A percentile compares a stretch with the other conserved stretches of the same genome.
phyloP scores from a whole-genome alignment of 2,888 invertebrate species.

The Timandra comae region DNA sequence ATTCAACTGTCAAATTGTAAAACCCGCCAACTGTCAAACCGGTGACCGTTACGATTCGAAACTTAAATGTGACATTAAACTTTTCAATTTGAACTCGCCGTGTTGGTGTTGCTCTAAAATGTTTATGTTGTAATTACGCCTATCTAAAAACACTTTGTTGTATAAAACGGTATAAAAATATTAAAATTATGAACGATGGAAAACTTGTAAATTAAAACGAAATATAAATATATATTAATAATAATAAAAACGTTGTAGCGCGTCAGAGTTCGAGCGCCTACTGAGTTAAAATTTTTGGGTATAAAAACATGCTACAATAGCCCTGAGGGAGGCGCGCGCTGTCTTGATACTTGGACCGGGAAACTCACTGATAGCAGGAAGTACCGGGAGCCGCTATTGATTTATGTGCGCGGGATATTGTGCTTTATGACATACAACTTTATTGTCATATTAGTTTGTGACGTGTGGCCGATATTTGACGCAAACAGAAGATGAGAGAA shows the following conservation, averaged over 20 bases:
- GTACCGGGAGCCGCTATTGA: constrained; percentile 18
- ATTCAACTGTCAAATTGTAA: constrained; percentile 52
- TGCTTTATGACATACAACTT: constrained; percentile 20
- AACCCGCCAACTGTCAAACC: neutral
- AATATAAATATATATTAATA: constrained; percentile 77
- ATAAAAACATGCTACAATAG: constrained; percentile 78
- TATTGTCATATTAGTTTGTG: constrained; percentile 11
- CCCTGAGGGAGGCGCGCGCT: constrained; percentile 47
- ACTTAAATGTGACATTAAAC: constrained; percentile 42
- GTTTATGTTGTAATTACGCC: constrained; percentile 57
- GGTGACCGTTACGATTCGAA: constrained; percentile 15
- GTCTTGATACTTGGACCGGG: constrained; percentile 58
- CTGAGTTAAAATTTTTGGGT: constrained; percentile 78
- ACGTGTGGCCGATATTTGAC: neutral
- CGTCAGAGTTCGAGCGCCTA: constrained; percentile 76
- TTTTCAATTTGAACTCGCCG: constrained; percentile 13
- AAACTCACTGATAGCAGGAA: constrained; percentile 27
- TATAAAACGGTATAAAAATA: constrained; percentile 77
- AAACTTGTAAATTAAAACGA: constrained; percentile 77
- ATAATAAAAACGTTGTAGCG: constrained; percentile 75
- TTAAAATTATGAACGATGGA: constrained; percentile 76
- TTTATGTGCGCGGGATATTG: constrained; percentile 24
- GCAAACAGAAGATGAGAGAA: no score
- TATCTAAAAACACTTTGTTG: constrained; percentile 73
- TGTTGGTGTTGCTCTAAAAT: constrained; percentile 21